Percentiles rank a stretch among this genome's conserved stretches.
These are phyloP conservation scores for Bombus ignitus DNA, from an alignment of 1,140 invertebrate species.

Conservation along the genomic window DNA sequence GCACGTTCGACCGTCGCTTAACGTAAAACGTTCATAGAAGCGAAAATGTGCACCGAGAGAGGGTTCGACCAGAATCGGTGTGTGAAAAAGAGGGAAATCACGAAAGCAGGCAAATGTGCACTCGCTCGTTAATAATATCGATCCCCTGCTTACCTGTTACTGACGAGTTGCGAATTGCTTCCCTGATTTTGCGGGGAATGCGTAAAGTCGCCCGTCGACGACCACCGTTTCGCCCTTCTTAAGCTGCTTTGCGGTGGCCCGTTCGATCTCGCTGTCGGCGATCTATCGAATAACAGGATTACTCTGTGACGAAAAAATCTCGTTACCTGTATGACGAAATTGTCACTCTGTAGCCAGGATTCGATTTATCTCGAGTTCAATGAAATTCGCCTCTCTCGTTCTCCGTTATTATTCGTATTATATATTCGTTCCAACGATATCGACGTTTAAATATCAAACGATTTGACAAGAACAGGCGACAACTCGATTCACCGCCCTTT, in stretches of 20 bases:
- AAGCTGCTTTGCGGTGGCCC: conserved; percentile 79
- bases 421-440: background rate
- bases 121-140: conserved; percentile 38
- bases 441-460: background rate
- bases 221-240: conserved; percentile 90
- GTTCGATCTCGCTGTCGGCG: conserved; percentile 77
- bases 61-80: background rate
- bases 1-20: conserved; percentile 11
- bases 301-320: conserved; percentile 5
- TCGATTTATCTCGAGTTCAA: background rate
- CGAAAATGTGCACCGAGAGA: conserved; percentile 7
- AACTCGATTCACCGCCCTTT: background rate
- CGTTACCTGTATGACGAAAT: conserved; percentile 14
- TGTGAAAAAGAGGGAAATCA: conserved; percentile 45
- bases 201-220: conserved; percentile 91
- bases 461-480: background rate
- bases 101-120: conserved; percentile 48
- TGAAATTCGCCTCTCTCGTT: background rate
- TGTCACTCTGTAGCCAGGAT: background rate
- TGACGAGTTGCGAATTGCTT: conserved; percentile 79
- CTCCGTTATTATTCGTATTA: background rate
- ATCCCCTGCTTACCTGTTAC: conserved; percentile 83
- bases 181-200: conserved; percentile 80
- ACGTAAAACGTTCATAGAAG: conserved; percentile 28
- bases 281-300: conserved; percentile 67